These are phyloP conservation scores for Anaspis maculata DNA, from an alignment of 2,888 invertebrate species.

Conservation along the genomic window DNA sequence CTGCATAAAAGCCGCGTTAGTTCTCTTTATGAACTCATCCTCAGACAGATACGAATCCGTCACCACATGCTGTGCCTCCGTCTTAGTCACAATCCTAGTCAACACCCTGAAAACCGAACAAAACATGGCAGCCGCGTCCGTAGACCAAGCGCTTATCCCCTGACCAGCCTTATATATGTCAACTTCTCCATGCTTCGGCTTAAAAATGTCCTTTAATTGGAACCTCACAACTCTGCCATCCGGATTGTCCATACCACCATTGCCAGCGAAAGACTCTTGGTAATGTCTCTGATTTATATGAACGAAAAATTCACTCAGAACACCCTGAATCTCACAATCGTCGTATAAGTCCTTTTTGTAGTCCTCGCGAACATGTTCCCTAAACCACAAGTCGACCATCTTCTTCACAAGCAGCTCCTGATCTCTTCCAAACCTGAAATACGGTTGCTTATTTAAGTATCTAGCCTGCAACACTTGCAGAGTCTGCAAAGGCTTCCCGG, in stretches of 20 bases:
- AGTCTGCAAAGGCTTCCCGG: not conserved
- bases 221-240: constrained; percentile 4
- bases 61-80: constrained; percentile 1
- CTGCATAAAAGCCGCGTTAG: not conserved
- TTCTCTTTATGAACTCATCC: constrained; percentile 1
- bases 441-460: constrained; percentile 5
- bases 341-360: constrained; percentile 1
- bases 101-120: constrained; percentile 5
- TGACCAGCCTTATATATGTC: constrained; percentile 9
- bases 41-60: constrained; percentile 4
- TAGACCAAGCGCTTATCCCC: constrained; percentile 6
- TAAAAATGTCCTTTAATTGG: constrained; percentile 6
- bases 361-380: not conserved
- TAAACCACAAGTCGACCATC: constrained; percentile 5
- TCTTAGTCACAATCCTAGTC: constrained; percentile 1
- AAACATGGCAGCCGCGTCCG: constrained; percentile 7
- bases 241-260: constrained; percentile 2
- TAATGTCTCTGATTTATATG: constrained; percentile 2
- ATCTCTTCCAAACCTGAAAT: constrained; percentile 2
- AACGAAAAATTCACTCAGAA: constrained; percentile 3
- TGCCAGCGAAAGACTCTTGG: not conserved
- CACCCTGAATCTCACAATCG: constrained; percentile 5
- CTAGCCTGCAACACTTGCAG: constrained; percentile 4
- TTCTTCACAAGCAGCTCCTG: constrained; percentile 2
- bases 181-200: constrained; percentile 5